Evolutionary conservation across 2,113 vertebrate species (phyloP).

Genomic region (Mormyrus lacerda): DNA sequence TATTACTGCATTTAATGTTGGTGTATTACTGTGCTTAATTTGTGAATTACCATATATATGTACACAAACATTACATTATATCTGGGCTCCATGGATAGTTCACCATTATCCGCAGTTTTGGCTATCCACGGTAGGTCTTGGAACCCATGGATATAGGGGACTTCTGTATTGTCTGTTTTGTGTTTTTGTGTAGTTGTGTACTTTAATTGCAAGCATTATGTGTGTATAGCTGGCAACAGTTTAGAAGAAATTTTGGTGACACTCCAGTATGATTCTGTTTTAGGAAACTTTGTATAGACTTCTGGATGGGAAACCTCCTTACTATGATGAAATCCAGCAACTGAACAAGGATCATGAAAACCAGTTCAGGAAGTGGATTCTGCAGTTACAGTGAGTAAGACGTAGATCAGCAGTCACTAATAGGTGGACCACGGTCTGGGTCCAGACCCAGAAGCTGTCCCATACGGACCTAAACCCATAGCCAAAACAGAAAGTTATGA

Average conservation of each 20-base stretch:
- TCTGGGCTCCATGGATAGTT: neutral
- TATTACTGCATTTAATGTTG: neutral
- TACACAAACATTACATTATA: neutral
- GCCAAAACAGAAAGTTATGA: too few relatives aligned
- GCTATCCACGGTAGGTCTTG: neutral
- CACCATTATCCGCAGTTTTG: neutral
- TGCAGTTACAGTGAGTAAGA: constrained; percentile 78
- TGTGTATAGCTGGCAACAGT: neutral
- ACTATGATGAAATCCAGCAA: constrained; percentile 71
- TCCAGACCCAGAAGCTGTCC: too few relatives aligned
- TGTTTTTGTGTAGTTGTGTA: neutral
- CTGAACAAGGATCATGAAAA: constrained; percentile 71
- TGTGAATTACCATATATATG: neutral
- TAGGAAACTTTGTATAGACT: constrained; percentile 75
- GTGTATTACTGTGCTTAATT: neutral
- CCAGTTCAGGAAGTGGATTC: constrained; percentile 89
- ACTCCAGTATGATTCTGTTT: constrained; percentile 7
- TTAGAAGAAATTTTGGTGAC: neutral
- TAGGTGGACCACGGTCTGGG: too few relatives aligned
- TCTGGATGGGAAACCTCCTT: constrained; percentile 63
- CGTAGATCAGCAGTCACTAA: too few relatives aligned
- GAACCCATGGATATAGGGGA: neutral
- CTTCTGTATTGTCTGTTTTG: neutral
- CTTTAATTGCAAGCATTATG: neutral
- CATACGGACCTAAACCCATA: too few relatives aligned